These are phyloP conservation scores for Anser brachyrhynchus DNA, from an alignment of 2,113 vertebrate genomes.

Conservation along the genomic window DNA sequence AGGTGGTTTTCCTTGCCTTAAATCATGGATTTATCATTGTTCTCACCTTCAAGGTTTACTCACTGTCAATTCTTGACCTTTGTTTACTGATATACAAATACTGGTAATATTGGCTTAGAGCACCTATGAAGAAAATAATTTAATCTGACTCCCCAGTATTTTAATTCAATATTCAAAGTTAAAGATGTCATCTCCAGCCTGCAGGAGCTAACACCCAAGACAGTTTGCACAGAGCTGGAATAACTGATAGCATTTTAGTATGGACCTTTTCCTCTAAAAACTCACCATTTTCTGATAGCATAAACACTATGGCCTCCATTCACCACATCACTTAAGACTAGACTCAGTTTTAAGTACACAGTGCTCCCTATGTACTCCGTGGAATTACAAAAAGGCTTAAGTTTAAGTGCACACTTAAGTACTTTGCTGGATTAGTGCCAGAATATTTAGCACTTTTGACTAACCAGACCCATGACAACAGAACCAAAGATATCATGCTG, in stretches of 20 bases:
- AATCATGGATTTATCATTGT: background rate
- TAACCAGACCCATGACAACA: background rate
- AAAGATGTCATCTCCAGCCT: background rate
- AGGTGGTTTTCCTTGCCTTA: background rate
- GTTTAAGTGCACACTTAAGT: background rate
- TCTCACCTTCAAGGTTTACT: background rate
- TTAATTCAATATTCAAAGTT: background rate
- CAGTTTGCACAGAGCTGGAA: background rate
- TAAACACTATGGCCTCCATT: background rate
- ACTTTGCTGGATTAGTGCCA: background rate
- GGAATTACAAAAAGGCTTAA: background rate
- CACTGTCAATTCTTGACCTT: background rate
- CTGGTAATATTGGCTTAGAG: rapidly evolving
- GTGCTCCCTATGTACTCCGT: background rate
- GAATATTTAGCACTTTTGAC: background rate
- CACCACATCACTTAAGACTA: background rate
- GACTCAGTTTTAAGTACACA: background rate
- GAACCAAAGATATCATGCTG: background rate
- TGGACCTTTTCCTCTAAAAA: background rate
- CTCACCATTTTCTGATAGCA: background rate
- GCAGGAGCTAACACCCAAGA: background rate
- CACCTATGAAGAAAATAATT: background rate
- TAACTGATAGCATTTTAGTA: background rate
- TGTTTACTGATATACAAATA: background rate
- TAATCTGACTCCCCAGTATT: background rate